Evolutionary conservation across 2,888 invertebrate species (phyloP).

Genomic region (Yponomeuta evonymella): DNA sequence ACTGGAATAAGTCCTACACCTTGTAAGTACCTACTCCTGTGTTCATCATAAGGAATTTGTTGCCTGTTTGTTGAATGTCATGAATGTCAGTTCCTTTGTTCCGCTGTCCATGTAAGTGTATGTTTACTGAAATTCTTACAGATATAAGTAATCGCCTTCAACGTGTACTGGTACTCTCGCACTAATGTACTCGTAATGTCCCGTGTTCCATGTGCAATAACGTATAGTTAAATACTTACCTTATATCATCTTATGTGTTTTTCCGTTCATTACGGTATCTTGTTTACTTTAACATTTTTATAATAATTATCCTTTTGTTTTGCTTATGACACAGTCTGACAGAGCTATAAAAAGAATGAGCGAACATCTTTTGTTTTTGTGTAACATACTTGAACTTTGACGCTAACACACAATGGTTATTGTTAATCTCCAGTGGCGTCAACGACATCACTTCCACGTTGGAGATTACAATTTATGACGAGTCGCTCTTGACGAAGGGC

Average conservation of each 20-base stretch:
- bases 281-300: background rate
- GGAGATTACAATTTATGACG: slow-evolving; percentile 58
- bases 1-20: slow-evolving; percentile 59
- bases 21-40: slow-evolving; percentile 46
- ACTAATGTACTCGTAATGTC: no score
- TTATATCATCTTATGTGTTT: background rate
- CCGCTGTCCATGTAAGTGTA: no score
- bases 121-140: no score
- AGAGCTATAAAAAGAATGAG: background rate
- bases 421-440: slow-evolving; percentile 43
- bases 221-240: background rate
- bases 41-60: no score
- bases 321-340: background rate
- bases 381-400: slow-evolving; percentile 1
- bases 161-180: no score
- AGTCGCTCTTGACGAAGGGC: slow-evolving; percentile 49
- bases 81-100: no score
- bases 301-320: background rate
- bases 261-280: background rate
- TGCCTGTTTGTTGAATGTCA: no score
- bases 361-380: background rate
- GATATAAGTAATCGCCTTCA: no score
- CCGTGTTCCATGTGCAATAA: background rate
- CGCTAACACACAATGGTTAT: background rate
- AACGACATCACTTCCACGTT: slow-evolving; percentile 62